These are phyloP conservation scores for Agelas oroides DNA, from an alignment of 37 sponge, comb jelly and placozoan genomes.

Conservation along the genomic window DNA sequence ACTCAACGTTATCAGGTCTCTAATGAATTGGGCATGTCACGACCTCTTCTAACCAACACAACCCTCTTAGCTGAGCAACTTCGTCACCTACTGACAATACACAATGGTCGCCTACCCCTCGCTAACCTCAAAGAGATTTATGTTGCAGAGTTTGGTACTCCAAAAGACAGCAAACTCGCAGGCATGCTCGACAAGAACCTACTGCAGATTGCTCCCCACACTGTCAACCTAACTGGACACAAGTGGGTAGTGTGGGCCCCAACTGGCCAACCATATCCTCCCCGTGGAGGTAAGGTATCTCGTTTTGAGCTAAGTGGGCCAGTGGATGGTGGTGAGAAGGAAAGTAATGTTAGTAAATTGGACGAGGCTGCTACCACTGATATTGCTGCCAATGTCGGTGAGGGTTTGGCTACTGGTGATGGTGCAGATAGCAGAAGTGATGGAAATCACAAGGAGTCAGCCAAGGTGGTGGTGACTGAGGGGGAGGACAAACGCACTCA, in stretches of 20 bases:
- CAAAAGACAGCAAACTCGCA: not conserved
- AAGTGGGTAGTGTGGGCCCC: conserved; percentile 73
- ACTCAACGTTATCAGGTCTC: not conserved
- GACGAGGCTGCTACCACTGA: too few species aligned
- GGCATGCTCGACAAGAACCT: conserved; percentile 18
- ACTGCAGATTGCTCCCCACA: conserved; percentile 18
- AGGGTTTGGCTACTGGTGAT: too few species aligned
- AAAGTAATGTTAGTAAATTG: not conserved
- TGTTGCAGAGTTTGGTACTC: conserved; percentile 16
- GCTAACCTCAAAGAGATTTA: conserved; percentile 36
- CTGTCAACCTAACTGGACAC: conserved; percentile 43
- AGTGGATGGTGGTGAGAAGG: not conserved
- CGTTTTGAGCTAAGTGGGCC: too few species aligned
- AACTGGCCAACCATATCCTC: conserved; percentile 47
- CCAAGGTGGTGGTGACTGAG: too few species aligned
- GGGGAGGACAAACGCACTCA: too few species aligned
- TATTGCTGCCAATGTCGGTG: too few species aligned
- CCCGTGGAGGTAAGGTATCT: not conserved
- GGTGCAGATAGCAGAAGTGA: too few species aligned
- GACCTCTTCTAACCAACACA: conserved; percentile 9
- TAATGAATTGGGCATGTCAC: not conserved
- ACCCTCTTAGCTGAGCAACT: conserved; percentile 54
- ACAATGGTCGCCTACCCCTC: conserved; percentile 46
- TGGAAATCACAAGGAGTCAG: too few species aligned
- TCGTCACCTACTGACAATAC: conserved; percentile 54